A percentile compares a stretch with the other conserved stretches of the same genome.
phyloP scores from a whole-genome alignment of 2,888 invertebrate genomes.

The Syrista parreyssii region DNA sequence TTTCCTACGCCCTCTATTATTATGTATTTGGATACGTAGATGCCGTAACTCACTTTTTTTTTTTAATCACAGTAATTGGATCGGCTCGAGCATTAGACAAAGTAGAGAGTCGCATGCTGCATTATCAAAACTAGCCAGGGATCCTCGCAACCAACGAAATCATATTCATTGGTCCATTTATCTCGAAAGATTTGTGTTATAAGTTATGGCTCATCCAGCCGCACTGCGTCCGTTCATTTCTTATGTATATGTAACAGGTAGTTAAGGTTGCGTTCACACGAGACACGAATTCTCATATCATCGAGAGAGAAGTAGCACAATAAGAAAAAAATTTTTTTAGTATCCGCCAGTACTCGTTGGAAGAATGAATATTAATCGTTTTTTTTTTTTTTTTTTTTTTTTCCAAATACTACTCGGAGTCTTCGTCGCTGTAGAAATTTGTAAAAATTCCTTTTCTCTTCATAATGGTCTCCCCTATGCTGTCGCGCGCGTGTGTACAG shows the following conservation, averaged over 20 bases:
- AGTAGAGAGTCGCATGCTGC: constrained; percentile 21
- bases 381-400: too few relatives aligned
- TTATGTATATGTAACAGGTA: constrained; percentile 20
- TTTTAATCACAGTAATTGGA: constrained; percentile 22
- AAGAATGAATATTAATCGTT: neutral
- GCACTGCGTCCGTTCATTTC: constrained; percentile 18
- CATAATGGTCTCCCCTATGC: neutral
- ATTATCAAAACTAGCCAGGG: constrained; percentile 12
- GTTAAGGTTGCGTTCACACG: constrained; percentile 16
- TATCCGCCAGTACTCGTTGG: neutral
- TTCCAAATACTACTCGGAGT: neutral
- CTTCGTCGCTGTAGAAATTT: neutral
- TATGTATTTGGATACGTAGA: neutral
- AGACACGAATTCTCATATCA: constrained; percentile 3
- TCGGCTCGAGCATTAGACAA: constrained; percentile 36
- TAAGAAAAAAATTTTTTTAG: neutral
- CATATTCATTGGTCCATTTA: constrained; percentile 44
- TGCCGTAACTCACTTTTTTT: neutral
- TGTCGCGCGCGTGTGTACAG: constrained; percentile 6
- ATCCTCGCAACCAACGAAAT: constrained; percentile 32
- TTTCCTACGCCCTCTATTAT: neutral
- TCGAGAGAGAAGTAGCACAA: constrained; percentile 12
- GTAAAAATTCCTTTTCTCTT: neutral
- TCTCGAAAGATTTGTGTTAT: constrained; percentile 39
- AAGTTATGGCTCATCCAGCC: constrained; percentile 23